Conservation (phyloP, 1,140 invertebrate species). For the Lepidurus packardi region DNA sequence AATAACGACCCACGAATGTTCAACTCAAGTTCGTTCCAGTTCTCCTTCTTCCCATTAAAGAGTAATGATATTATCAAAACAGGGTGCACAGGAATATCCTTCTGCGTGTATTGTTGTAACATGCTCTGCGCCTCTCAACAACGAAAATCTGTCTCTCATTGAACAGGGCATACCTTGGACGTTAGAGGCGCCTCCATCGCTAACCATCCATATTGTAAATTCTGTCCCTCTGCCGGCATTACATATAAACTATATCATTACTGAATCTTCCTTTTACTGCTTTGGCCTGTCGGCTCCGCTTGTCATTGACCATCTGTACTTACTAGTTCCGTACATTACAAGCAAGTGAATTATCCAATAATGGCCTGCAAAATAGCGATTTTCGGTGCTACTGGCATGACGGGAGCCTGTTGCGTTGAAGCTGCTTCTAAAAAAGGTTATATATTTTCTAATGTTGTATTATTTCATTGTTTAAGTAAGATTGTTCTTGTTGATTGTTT, state of each 20-base stretch:
- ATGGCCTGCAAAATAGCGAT: constrained; percentile 13
- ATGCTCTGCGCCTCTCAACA: too few relatives aligned
- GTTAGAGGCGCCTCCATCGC: too few relatives aligned
- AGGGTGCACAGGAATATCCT: too few relatives aligned
- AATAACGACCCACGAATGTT: not conserved
- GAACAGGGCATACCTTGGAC: too few relatives aligned
- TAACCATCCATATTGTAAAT: too few relatives aligned
- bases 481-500: not conserved
- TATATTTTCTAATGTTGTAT: not conserved
- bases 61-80: too few relatives aligned
- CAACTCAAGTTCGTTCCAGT: too few relatives aligned
- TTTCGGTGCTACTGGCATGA: constrained; percentile 27
- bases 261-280: not conserved
- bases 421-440: constrained; percentile 23
- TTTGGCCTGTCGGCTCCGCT: not conserved
- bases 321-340: not conserved
- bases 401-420: constrained; percentile 16
- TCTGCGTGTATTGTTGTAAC: too few relatives aligned
- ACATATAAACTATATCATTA: too few relatives aligned
- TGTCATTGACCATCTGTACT: not conserved
- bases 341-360: not conserved
- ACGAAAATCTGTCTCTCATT: too few relatives aligned
- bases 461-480: not conserved
- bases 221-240: too few relatives aligned
- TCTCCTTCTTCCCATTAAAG: too few relatives aligned